phyloP scores from a whole-genome alignment of 2,797 vertebrate genomes.

The Typhlichthys subterraneus region DNA sequence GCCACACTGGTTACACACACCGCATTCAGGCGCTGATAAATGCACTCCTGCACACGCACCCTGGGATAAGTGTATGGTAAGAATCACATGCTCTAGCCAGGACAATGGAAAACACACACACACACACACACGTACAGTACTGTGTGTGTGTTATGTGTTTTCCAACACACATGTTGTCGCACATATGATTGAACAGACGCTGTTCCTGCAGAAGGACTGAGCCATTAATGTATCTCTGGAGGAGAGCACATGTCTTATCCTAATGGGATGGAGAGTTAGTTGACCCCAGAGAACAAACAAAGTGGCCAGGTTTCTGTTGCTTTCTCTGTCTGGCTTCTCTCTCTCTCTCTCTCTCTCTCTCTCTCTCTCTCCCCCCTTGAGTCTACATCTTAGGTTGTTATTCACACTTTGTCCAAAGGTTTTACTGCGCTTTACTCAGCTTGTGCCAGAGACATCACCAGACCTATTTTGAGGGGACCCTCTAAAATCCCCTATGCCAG shows the following conservation, averaged over 20 bases:
- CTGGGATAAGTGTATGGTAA: neutral
- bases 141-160: no score
- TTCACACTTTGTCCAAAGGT: no score
- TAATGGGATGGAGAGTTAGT: constrained; percentile 48
- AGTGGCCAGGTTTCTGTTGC: neutral
- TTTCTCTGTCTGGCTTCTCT: neutral
- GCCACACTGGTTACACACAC: neutral
- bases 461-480: no score
- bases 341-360: neutral
- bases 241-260: constrained; percentile 47
- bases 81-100: no score
- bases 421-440: no score
- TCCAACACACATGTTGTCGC: neutral
- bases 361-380: neutral
- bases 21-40: constrained; percentile 1
- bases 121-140: no score
- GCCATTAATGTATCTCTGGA: constrained; percentile 61
- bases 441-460: no score
- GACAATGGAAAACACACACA: neutral
- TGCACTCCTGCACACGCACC: constrained; percentile 11
- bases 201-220: constrained; percentile 32
- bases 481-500: no score
- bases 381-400: no score
- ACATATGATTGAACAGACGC: constrained; percentile 9
- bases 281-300: neutral